Evolutionary conservation across 92 coral and sea anemone genomes (phyloP), one percentile per base, ranked within the genome.

Genomic region (Ricordea florida): DNA sequence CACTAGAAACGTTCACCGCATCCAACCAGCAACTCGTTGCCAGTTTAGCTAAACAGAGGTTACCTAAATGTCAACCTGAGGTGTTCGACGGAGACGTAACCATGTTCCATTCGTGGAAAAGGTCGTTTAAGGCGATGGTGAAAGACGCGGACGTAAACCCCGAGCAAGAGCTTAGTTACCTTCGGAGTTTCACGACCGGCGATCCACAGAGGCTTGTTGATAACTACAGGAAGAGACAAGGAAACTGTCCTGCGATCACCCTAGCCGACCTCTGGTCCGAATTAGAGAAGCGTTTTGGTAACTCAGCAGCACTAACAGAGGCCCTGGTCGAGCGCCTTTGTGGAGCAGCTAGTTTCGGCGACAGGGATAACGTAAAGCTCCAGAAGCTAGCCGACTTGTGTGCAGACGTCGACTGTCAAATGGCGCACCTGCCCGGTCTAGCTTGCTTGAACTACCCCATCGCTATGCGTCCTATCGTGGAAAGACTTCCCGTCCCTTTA

Each of bases 41-140:
- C 4, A 72, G 56, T 10, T 69, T 57, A 11, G 69, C 55, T 10
- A 20, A 36, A 41, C 80, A 72, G 66, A 57, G 51, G 42, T 21
- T 72, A n/a, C 80, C 70, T 17, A 72, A 72, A 15, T 72, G 69
- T 28, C 57, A 72, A 25, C 69, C 56, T 7, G 59, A 72, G 15
- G 66, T 55, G 27, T 58, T 73, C 45, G 3, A 10, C 6, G 80
- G 80, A 41, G 70, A 58, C 35, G 58, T 28, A 1, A 45, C 47
- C 10, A 17, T 58, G 43, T 27, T 58, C 42, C 69, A 43, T 58
- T 53, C 69, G 35, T 73, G 80, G 70, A 56, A 73, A 69, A 73
- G 41, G 8, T 49, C 80, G 7, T 37, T 57, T 42, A 42, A 56
- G 44, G 35, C 66, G n/a, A n/a, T n/a, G n/a, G n/a, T n/a, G n/a